Conservation (phyloP, 2,113 vertebrate genomes). For the Amphilophus citrinellus region DNA sequence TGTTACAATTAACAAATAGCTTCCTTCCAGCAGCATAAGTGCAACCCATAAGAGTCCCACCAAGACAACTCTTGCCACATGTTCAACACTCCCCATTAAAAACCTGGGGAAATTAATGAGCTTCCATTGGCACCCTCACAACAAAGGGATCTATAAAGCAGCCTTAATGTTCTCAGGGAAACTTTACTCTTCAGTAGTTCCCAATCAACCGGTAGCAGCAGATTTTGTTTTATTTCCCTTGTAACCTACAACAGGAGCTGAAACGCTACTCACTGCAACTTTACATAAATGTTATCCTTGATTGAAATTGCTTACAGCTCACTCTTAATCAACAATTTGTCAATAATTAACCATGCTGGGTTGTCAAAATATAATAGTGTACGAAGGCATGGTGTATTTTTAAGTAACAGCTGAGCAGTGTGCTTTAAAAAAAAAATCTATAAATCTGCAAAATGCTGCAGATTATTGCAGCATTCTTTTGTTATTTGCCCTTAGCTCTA, state of each 20-base stretch:
- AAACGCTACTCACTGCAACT: conserved; percentile 69
- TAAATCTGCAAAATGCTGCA: conserved; percentile 44
- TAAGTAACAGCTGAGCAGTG: conserved; percentile 38
- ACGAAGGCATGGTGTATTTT: conserved; percentile 33
- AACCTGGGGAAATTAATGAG: conserved; percentile 83
- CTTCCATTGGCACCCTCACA: conserved; percentile 81
- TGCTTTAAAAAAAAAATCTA: conserved; percentile 46
- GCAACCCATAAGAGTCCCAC: conserved; percentile 77
- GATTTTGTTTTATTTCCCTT: conserved; percentile 79
- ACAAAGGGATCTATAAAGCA: conserved; percentile 83
- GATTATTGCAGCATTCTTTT: conserved; percentile 14
- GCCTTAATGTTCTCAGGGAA: conserved; percentile 79
- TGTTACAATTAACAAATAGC: conserved; percentile 78
- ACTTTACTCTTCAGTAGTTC: conserved; percentile 82
- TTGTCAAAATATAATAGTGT: conserved; percentile 59
- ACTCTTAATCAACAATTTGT: conserved; percentile 59
- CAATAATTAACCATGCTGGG: conserved; percentile 66
- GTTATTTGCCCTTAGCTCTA: conserved; percentile 11
- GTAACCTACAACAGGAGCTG: conserved; percentile 71
- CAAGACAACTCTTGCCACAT: conserved; percentile 81
- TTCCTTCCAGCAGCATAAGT: conserved; percentile 76
- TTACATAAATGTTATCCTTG: conserved; percentile 69
- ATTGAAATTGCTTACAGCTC: conserved; percentile 61
- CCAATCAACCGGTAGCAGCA: conserved; percentile 81
- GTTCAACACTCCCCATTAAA: conserved; percentile 80